A percentile compares a stretch with the other conserved stretches of the same genome.
Conservation (phyloP, 92 coral and sea anemone species). For the Plumapathes pennacea region DNA sequence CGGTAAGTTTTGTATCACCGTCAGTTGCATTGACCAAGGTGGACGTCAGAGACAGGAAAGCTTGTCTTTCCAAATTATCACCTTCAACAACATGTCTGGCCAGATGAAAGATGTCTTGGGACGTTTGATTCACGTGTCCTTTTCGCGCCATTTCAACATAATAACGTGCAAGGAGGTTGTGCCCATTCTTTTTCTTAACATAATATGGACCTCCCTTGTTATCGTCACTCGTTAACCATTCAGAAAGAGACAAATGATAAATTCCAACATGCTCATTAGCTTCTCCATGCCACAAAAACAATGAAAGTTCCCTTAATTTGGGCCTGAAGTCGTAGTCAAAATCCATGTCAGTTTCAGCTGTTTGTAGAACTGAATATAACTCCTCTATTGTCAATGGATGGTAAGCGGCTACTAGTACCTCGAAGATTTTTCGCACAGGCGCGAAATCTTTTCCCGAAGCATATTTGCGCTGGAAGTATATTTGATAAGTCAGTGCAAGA, state of each 20-base stretch:
- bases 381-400: constrained; percentile 8
- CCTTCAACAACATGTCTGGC: constrained; percentile 53
- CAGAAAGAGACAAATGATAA: constrained; percentile 43
- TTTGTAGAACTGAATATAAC: constrained; percentile 1
- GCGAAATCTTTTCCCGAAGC: constrained; percentile 10
- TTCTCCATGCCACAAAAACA: constrained; percentile 50
- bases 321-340: constrained; percentile 39
- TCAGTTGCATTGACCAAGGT: constrained; percentile 16
- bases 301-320: constrained; percentile 28
- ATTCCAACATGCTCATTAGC: constrained; percentile 13
- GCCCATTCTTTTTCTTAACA: constrained; percentile 49
- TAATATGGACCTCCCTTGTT: constrained; percentile 31
- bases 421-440: constrained; percentile 31
- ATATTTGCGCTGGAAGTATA: constrained; percentile 18
- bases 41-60: constrained; percentile 29
- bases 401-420: constrained; percentile 44
- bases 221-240: constrained; percentile 44
- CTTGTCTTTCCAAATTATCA: background rate
- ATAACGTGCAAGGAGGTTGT: constrained; percentile 30
- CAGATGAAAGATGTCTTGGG: constrained; percentile 24
- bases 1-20: constrained; percentile 13
- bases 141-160: constrained; percentile 1
- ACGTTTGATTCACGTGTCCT: background rate
- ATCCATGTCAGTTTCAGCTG: constrained; percentile 14
- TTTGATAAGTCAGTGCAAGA: background rate